A percentile compares a stretch with the other conserved stretches of the same genome.
These are phyloP conservation scores for Perodicticus potto DNA, from an alignment of 2,797 vertebrate genomes.

Conservation along the genomic window DNA sequence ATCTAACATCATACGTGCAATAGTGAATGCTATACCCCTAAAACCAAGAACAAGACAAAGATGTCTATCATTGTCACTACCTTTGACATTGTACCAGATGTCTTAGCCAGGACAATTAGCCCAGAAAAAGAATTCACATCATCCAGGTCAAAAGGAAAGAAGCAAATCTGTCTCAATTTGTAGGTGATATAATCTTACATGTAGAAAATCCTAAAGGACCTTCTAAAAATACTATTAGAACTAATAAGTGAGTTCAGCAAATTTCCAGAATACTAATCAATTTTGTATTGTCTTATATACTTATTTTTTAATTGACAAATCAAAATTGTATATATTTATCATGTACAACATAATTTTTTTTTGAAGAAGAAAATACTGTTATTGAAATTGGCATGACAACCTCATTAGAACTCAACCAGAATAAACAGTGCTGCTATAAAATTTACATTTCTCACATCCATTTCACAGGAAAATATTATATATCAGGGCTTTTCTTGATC, in stretches of 20 bases:
- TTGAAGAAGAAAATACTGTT: no score
- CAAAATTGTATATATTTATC: background rate
- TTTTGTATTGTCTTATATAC: background rate
- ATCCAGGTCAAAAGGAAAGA: background rate
- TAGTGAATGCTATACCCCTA: background rate
- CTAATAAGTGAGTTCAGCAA: background rate
- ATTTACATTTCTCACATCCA: no score
- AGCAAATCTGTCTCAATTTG: background rate
- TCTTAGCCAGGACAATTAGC: background rate
- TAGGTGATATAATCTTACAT: background rate
- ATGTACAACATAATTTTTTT: no score
- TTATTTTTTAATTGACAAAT: background rate
- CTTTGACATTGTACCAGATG: no score
- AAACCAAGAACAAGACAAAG: no score
- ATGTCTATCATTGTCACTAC: background rate
- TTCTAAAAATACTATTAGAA: background rate
- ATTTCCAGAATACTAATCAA: background rate
- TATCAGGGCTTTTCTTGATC: no score
- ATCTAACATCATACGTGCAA: no score
- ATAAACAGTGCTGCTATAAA: no score
- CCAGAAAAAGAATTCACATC: background rate
- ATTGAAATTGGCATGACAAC: no score
- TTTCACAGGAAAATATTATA: no score
- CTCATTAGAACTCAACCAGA: no score
- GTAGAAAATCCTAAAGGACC: background rate